Evolutionary conservation across 2,888 invertebrate species (phyloP), one percentile per base, ranked within the genome.

Genomic region (Hybos culiciformis): DNA sequence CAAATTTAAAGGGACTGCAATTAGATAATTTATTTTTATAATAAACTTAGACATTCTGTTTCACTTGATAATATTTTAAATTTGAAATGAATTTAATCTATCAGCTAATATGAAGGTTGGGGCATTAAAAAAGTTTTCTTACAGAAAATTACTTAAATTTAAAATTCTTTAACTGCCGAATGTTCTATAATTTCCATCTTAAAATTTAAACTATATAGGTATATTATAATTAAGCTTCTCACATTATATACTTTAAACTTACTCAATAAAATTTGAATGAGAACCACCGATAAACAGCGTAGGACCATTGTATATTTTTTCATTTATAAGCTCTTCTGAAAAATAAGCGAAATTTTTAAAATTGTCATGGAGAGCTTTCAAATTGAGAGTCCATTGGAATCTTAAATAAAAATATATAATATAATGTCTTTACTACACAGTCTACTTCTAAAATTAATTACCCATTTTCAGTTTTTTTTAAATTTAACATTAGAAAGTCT

Each of bases 401-500:
- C 66, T 66, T 43, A 39, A 56, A 43, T 15, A 26, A 32, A 21
- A 26, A 37, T 8, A 2, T 5, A 37, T 11, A 37, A 19, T 19
- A n/a, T 8, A 12, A 23, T 17, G 20, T 11, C 21, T 33, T 3
- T n/a, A 4, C 31, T 4, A n/a, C 17, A 20, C 8, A 20, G 15
- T 14, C 1, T 32, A 7, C 31, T n/a, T 29, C n/a, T 29, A 29
- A 2, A 12, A 29, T 6, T 29, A n/a, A 50, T 52, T 70, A 65
- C 6, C 75, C 77, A 40, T 73, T 66, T 48, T 74, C 72, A 11
- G 71, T 69, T 56, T 80, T 77, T n/a, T 80, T 73, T 41, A 96
- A 68, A 65, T 96, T 96, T 20, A 86, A 83, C 45, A 93, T 70
- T 17, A 96, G 67, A 61, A 94, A 96, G 59, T 86, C 72, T 40